Evolutionary conservation across 2,888 invertebrate genomes (phyloP), one percentile per base, ranked within the genome.

Genomic region (Teleiodes luculella): DNA sequence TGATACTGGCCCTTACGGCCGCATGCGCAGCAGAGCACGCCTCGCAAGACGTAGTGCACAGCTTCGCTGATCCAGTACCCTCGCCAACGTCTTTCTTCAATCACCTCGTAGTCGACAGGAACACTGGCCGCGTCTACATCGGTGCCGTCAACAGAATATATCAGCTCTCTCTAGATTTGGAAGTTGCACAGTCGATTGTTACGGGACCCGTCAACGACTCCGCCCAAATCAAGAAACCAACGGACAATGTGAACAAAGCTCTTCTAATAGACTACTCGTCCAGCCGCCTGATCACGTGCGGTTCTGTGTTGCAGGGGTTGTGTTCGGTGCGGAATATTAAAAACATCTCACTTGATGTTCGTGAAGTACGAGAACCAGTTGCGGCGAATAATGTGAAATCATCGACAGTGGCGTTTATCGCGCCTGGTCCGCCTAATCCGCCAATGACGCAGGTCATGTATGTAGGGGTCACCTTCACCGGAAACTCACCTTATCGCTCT

Each of bases 321-420:
- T 98, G 98, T 81, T 94, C 95, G 33, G 96, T 97, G 59, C 92
- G 97, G 57, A 95, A 95, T 83, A 89, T 98, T 63, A 94, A 95
- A 80, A 96, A 98, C 91, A 96, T 98, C 68, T 94, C 95, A 59
- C 84, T 86, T 61, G 93, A 95, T 83, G 93, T 95, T 62, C 93
- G 94, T 64, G 94, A 95, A 69, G 94, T 96, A 49, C 92, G 93
- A 57, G 97, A 97, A 78, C 96, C 98, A 8, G 96, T 98, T 50
- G 98, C 98, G 52, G 97, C 98, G 31, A 98, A 98, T 84, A 98
- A 98, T 88, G 96, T 95, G 37, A 95, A 96, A 20, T 97, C 98
- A 10, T 97, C 98, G 39, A 98, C 98, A 8, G 97, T 98, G 55
- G 98, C 97, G 55, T 98, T 98, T 81, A 98, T 98, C 63, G 98